Base-by-base conservation (phyloP, 37 sponge, comb jelly and placozoan species). In the Beroe ovata region DNA sequence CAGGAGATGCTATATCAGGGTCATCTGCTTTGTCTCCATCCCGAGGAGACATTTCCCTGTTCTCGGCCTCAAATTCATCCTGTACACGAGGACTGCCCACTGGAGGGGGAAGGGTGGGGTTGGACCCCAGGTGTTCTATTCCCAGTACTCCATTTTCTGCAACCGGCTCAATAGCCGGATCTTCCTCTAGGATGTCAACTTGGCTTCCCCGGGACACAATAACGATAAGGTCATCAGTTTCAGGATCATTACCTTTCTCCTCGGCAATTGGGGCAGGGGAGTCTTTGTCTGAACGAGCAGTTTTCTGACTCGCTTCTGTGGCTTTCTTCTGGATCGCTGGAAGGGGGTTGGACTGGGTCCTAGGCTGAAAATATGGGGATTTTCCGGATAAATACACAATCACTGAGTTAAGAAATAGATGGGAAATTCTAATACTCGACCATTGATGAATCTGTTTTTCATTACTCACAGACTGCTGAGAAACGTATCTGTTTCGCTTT, bases 181-280 rank as follows among this genome's bases (percentile, higher is more conserved):
- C 47, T 42, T 42, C 47, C 41, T 42, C 84, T 25, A 77, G 36
- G 11, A 77, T 21, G 42, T 77, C 54, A 3, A 35, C 84, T 35
- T 77, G 84, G 41, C 84, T 77, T 0, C 84, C 84, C 54, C 84
- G 42, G 28, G 84, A 77, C 22, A 77, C 84, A 18, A 77, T 42
- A 1, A 77, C 84, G 36, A 77, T 11, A 1, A 42, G 22, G 4
- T 77, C 84, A 3, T 62, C 63, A 4, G 23, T 25, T 16, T 62
- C 63, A 16, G 23, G 22, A 14, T 77, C 84, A 42, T 42, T 77
- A 77, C 84, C 84, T 77, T 77, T 77, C 16, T 66, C 69, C 30
- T 66, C 69, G 25, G 25, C 69, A 23, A 77, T 77, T 1, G 84
- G 84, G 19, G 84, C 84, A 8, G 84, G 84, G 25, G 84, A 77